Evolutionary conservation across 1,140 invertebrate genomes (phyloP).

Genomic region (Hyles euphorbiae): DNA sequence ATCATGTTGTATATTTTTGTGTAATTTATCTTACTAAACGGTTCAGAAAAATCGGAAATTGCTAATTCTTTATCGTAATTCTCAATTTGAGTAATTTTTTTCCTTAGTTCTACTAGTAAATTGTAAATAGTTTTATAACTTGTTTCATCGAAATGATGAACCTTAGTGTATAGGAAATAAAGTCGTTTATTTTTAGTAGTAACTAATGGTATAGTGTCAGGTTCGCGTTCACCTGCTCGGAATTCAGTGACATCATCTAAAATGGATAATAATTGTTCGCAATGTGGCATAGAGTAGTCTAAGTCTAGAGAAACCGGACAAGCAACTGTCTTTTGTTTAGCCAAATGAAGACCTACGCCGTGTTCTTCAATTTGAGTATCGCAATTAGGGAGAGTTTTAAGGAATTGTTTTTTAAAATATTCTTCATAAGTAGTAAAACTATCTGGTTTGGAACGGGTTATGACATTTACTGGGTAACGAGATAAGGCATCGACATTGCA

Average conservation of each 20-base stretch:
- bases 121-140: constrained; percentile 22
- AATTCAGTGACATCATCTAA: constrained; percentile 19
- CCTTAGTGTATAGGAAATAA: constrained; percentile 33
- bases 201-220: constrained; percentile 15
- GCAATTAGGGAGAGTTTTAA: constrained; percentile 8
- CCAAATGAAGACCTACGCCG: constrained; percentile 16
- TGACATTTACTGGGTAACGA: constrained; percentile 27
- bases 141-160: constrained; percentile 33
- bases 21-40: constrained; percentile 14
- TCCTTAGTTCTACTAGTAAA: constrained; percentile 24
- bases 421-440: constrained; percentile 12
- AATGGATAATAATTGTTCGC: constrained; percentile 26
- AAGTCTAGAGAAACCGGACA: constrained; percentile 30
- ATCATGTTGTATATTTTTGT: constrained; percentile 23
- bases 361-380: constrained; percentile 25
- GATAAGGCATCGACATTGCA: constrained; percentile 55
- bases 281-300: constrained; percentile 31
- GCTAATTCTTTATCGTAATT: constrained; percentile 8
- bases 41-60: constrained; percentile 15
- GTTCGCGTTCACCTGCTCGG: constrained; percentile 25
- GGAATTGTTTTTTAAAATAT: constrained; percentile 21
- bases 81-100: constrained; percentile 3
- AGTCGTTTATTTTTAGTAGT: constrained; percentile 19
- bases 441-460: constrained; percentile 15
- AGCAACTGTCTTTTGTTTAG: constrained; percentile 20